These are phyloP conservation scores for Dolichoris vasculosae DNA, from an alignment of 1,140 invertebrate species.

Conservation along the genomic window DNA sequence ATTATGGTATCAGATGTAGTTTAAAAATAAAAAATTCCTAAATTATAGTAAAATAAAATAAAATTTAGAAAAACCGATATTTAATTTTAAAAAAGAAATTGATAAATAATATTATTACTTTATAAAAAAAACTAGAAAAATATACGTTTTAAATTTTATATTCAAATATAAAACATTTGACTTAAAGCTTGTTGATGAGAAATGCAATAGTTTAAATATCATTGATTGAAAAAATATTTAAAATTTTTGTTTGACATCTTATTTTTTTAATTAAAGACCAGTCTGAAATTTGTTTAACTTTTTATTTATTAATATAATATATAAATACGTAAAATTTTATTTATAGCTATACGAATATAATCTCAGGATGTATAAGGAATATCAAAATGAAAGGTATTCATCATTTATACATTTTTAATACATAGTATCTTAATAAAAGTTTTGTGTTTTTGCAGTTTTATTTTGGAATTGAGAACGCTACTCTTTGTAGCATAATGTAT, in stretches of 20 bases:
- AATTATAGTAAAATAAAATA: neutral
- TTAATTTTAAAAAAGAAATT: too few relatives aligned
- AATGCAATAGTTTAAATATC: too few relatives aligned
- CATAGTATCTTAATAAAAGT: too few relatives aligned
- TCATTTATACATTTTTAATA: neutral
- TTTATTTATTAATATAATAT: neutral
- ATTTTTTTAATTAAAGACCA: too few relatives aligned
- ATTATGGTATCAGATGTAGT: neutral
- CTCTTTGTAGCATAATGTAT: neutral
- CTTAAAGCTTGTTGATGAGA: too few relatives aligned
- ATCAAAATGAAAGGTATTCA: neutral
- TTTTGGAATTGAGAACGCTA: neutral
- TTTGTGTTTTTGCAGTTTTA: neutral
- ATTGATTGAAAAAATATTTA: too few relatives aligned
- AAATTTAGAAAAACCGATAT: too few relatives aligned
- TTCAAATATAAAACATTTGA: too few relatives aligned
- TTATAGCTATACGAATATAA: neutral
- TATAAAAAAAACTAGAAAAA: too few relatives aligned
- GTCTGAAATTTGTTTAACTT: neutral
- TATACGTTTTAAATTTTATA: too few relatives aligned
- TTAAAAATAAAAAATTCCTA: neutral
- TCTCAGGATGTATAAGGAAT: neutral
- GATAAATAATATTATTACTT: too few relatives aligned
- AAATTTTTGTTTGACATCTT: too few relatives aligned
- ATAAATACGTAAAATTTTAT: neutral